These are phyloP conservation scores for Monopis laevigella DNA, from an alignment of 2,888 invertebrate genomes.

Conservation along the genomic window DNA sequence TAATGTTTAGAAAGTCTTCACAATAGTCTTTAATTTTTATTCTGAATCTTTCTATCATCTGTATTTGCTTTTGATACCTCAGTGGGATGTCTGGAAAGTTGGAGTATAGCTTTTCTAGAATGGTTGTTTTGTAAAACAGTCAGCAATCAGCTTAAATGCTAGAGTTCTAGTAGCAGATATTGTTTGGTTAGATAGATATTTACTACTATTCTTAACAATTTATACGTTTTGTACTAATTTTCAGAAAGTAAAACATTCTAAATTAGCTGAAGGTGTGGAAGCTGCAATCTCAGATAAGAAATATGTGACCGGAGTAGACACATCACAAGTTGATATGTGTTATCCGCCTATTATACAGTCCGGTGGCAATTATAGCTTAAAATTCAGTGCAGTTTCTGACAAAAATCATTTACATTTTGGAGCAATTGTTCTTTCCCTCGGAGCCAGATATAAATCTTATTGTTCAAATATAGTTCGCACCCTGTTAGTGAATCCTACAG, in stretches of 20 bases:
- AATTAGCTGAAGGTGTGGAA: slow-evolving; percentile 95
- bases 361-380: slow-evolving; percentile 96
- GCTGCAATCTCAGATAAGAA: slow-evolving; percentile 94
- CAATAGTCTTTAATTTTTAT: too few species aligned
- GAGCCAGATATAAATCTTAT: slow-evolving; percentile 95
- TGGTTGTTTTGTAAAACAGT: too few species aligned
- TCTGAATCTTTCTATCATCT: too few species aligned
- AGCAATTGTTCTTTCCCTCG: slow-evolving; percentile 93
- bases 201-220: too few species aligned
- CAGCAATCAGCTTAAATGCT: too few species aligned
- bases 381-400: slow-evolving; percentile 95
- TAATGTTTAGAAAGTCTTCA: too few species aligned
- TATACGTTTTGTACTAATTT: too few species aligned
- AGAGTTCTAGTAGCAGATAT: too few species aligned
- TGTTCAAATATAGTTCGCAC: slow-evolving; percentile 98
- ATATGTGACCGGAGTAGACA: slow-evolving; percentile 91
- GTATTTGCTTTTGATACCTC: too few species aligned
- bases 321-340: slow-evolving; percentile 93
- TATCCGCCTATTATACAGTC: slow-evolving; percentile 99
- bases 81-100: too few species aligned
- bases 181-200: too few species aligned
- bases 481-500: slow-evolving; percentile 92
- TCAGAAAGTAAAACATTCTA: slow-evolving; percentile 95
- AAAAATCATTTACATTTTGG: slow-evolving; percentile 96
- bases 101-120: too few species aligned